Conservation (phyloP, 2,797 vertebrate species). For the Chelon labrosus region DNA sequence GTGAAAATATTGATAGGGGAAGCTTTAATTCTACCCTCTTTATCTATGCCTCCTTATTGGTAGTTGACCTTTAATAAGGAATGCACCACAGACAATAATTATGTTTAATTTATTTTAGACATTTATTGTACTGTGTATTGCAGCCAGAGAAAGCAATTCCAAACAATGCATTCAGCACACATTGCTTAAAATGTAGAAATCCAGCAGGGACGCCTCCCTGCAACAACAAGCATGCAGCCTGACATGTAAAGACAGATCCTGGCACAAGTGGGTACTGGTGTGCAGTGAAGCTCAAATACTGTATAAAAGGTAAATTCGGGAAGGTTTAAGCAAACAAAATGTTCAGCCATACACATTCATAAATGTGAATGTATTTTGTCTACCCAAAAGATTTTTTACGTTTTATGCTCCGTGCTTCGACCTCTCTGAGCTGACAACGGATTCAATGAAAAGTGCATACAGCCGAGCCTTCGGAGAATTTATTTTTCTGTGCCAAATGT, state of each 20-base stretch:
- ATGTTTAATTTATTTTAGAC: not conserved
- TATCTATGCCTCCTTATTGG: not conserved
- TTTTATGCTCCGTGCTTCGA: slow-evolving; percentile 17
- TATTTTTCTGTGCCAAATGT: slow-evolving; percentile 38
- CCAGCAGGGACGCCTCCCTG: slow-evolving; percentile 24
- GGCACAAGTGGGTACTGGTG: slow-evolving; percentile 33
- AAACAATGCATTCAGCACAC: not conserved
- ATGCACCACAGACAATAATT: not conserved
- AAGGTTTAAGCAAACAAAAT: slow-evolving; percentile 6
- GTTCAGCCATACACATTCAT: not conserved
- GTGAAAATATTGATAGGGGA: not conserved
- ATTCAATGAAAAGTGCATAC: slow-evolving; percentile 39
- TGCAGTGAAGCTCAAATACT: slow-evolving; percentile 37
- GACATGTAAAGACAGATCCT: slow-evolving; percentile 38
- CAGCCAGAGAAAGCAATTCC: not conserved
- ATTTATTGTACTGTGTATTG: no score
- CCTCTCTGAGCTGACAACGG: slow-evolving; percentile 37
- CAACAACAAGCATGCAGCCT: slow-evolving; percentile 38
- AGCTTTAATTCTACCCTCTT: not conserved
- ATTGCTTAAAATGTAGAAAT: slow-evolving; percentile 24
- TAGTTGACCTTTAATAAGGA: not conserved
- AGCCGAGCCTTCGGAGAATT: slow-evolving; percentile 26
- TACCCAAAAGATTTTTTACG: slow-evolving; percentile 21
- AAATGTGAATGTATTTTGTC: slow-evolving; percentile 25
- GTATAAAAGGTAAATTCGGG: slow-evolving; percentile 12